Percentiles rank a stretch among this genome's conserved stretches.
Conservation (phyloP, 92 coral and sea anemone species). For the Plumapathes pennacea region DNA sequence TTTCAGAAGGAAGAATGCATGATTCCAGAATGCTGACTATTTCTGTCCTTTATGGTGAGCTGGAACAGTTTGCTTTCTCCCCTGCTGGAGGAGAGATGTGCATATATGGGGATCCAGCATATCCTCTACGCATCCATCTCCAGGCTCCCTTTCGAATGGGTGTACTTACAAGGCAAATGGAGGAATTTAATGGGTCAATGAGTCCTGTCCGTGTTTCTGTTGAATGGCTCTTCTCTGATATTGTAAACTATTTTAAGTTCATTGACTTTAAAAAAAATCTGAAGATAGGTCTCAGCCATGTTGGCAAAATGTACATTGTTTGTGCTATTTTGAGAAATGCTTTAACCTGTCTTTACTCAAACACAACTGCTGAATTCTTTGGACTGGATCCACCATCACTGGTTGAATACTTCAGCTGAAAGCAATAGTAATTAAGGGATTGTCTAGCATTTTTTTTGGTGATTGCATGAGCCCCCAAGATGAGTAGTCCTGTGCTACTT, state of each 20-base stretch:
- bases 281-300: conserved; percentile 31
- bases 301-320: conserved; percentile 36
- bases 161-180: too few species aligned
- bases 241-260: conserved; percentile 35
- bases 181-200: too few species aligned
- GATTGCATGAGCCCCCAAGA: too few species aligned
- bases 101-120: too few species aligned
- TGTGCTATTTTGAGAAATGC: conserved; percentile 40
- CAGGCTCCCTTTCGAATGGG: too few species aligned
- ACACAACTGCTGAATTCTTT: conserved; percentile 23
- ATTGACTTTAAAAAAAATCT: conserved; percentile 31
- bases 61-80: conserved; percentile 9
- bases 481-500: too few species aligned
- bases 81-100: conserved; percentile 18
- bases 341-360: conserved; percentile 14
- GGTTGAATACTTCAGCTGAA: conserved; percentile 21
- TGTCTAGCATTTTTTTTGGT: too few species aligned
- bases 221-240: conserved; percentile 28
- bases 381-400: conserved; percentile 23
- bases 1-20: conserved; percentile 25
- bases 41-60: too few species aligned
- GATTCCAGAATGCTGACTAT: conserved; percentile 31
- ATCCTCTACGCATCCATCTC: too few species aligned
- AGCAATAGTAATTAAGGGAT: too few species aligned
- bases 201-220: too few species aligned